Evolutionary conservation across 2,797 vertebrate species (phyloP), one percentile per base, ranked within the genome.

Genomic region (Sebastes cheni): DNA sequence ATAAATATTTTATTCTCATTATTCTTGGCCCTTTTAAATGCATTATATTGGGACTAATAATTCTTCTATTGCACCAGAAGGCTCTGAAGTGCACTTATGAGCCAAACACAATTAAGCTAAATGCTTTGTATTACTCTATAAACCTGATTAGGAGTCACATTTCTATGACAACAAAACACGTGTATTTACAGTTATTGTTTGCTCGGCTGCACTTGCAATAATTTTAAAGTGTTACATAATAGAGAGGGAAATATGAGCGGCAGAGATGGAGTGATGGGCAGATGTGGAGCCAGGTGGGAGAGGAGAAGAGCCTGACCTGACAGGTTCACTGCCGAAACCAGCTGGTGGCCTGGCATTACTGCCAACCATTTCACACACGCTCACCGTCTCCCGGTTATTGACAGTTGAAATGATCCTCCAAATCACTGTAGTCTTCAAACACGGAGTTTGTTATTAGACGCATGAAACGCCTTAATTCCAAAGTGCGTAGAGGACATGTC

Each of bases 1-100:
- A 88, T 92, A 67, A 86, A 92, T 88, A 87, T 83, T 92, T 90
- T 56, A 84, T 56, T 56, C 22, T 76, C 68, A 78, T 90, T 88
- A 62, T 68, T 79, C 46, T 68, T 74, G 59, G 30, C 36, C 18
- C 20, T 68, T 83, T 22, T 66, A 70, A 88, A 86, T 79, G 66
- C 56, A 61, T 83, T 73, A 85, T 72, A 85, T 85, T 84, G 72
- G 83, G 58, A 58, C 61, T 42, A 50, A 76, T 89, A 72, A 83
- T 85, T 85, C 61, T 84, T 73, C 36, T 52, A 22, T 66, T 69
- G 61, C 82, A 82, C 42, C 77, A 82, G 69, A 78, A 72, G 60
- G 60, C 80, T 67, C 85, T 60, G 25, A 87, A 90, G 85, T 90
- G 90, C 88, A 88, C 86, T 91, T 67, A 67, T 66, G 82, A 78